Base-by-base conservation (phyloP, 1,140 invertebrate species). In the Arion vulgaris region DNA sequence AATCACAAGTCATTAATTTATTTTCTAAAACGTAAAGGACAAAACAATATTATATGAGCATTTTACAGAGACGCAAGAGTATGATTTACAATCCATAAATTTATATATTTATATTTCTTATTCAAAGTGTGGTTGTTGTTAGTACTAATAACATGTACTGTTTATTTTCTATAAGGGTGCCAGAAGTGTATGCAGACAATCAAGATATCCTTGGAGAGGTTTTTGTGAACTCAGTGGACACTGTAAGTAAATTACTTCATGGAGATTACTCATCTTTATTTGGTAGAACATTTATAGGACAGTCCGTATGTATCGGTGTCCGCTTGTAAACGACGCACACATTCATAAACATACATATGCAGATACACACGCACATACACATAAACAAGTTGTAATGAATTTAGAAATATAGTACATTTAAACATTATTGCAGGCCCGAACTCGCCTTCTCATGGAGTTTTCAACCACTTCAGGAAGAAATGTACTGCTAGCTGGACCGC, bases 211-310 rank as follows among this genome's bases (percentile, higher is more conserved):
- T 92, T 34, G 91, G 91, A 26, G 89, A 93, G 80, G 89, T 91
- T 39, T 91, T 91, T 87, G 89, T 93, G 5, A 90, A 92, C 76
- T 91, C 92, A 19, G 87, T 92, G n/a, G 89, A 92, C 75, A 91
- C 91, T 26, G 90, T 91, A 78, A 88, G 89, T 89, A 34, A 19
- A 49, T 36, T n/a, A n/a, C n/a, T n/a, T n/a, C n/a, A n/a, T n/a
- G n/a, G n/a, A 41, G 41, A 45, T 45, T 15, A 45, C 41, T 45
- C 15, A 7, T 45, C 41, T 7, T 45, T n/a, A 15, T 45, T 45
- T 45, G 15, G 5, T 45, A 45, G 15, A 45, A 45, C 41, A 45
- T 45, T 45, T 15, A 45, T 45, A 45, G 41, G 41, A 7, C 41
- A 7, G 41, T 15, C 41, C 5, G 41, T 15, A 45, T 45, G n/a